phyloP scores from a whole-genome alignment of 2,888 invertebrate species.

The Lithodes maja region DNA sequence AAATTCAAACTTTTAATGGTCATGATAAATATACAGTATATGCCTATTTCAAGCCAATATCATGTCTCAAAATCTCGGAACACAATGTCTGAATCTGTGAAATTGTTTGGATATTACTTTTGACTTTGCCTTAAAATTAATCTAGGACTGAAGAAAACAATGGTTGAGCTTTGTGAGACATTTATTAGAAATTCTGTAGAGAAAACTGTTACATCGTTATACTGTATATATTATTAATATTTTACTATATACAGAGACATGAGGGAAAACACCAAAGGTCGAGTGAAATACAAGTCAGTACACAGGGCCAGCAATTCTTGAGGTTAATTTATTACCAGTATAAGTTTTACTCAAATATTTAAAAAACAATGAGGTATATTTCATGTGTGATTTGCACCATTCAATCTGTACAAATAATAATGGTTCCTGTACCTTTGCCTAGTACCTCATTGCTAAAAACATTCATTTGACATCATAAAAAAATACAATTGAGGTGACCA shows the following conservation, averaged over 20 bases:
- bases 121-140: no score
- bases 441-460: constrained; percentile 45
- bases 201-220: constrained; percentile 62
- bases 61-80: no score
- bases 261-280: constrained; percentile 43
- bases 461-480: constrained; percentile 19
- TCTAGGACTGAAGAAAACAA: neutral
- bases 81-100: no score
- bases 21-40: no score
- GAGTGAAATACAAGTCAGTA: constrained; percentile 24
- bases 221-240: constrained; percentile 56
- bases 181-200: constrained; percentile 65
- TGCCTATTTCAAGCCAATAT: no score
- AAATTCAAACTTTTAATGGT: no score
- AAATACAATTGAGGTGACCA: constrained; percentile 35
- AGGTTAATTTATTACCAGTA: constrained; percentile 59
- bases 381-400: constrained; percentile 39
- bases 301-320: constrained; percentile 39
- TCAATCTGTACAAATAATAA: constrained; percentile 36
- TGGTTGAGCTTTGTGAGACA: constrained; percentile 47
- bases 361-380: constrained; percentile 37
- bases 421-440: constrained; percentile 19
- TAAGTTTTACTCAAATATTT: constrained; percentile 45
- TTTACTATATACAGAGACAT: constrained; percentile 43
- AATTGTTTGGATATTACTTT: no score